Conservation (phyloP, 2,888 invertebrate species). For the Sicus ferrugineus region DNA sequence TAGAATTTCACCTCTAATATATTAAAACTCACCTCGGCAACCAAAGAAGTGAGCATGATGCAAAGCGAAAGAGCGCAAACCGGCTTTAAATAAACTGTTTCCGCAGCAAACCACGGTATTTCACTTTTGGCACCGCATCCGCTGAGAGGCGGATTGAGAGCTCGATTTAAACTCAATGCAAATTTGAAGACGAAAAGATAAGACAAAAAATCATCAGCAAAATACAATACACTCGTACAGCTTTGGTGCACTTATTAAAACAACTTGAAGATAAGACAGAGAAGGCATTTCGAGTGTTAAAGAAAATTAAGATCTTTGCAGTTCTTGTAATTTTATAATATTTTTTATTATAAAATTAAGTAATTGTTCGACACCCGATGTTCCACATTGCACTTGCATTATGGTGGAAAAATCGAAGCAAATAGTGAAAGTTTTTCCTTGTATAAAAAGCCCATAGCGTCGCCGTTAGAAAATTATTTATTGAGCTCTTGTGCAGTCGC, state of each 20-base stretch:
- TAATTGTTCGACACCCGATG: too few relatives aligned
- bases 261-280: not conserved
- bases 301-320: not conserved
- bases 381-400: too few relatives aligned
- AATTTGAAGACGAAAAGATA: not conserved
- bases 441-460: conserved; percentile 8
- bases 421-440: conserved; percentile 25
- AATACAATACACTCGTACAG: not conserved
- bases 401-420: conserved; percentile 7
- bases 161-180: conserved; percentile 22
- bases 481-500: too few relatives aligned
- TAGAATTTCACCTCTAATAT: not conserved
- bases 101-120: conserved; percentile 51
- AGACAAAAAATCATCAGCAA: not conserved
- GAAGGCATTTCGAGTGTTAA: too few relatives aligned
- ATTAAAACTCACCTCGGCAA: not conserved
- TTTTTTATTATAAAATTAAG: too few relatives aligned
- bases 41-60: not conserved
- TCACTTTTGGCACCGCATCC: conserved; percentile 56
- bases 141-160: conserved; percentile 53
- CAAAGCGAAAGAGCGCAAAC: conserved; percentile 44
- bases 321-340: not conserved
- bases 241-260: conserved; percentile 27
- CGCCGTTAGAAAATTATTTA: too few relatives aligned
- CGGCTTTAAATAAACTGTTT: conserved; percentile 61